Evolutionary conservation across 1,140 invertebrate species (phyloP).

Genomic region (Drosophila kohkoa): DNA sequence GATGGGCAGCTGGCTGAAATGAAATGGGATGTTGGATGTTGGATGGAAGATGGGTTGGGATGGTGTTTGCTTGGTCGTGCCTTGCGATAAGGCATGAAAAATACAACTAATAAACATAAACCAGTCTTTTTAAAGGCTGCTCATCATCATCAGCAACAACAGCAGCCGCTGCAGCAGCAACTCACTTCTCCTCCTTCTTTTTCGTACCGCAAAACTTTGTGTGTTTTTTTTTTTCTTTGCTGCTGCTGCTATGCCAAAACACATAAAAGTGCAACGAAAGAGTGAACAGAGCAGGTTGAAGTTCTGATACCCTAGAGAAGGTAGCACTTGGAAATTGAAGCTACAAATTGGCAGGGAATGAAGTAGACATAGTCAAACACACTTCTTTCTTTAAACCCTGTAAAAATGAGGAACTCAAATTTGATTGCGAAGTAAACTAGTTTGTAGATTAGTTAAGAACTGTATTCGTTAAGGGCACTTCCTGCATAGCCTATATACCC

Average conservation of each 20-base stretch:
- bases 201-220: slow-evolving; percentile 51
- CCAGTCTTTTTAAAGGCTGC: slow-evolving; percentile 81
- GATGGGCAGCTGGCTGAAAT: slow-evolving; percentile 1
- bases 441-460: too few relatives aligned
- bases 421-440: too few relatives aligned
- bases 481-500: too few relatives aligned
- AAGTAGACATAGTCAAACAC: too few relatives aligned
- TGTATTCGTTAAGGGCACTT: too few relatives aligned
- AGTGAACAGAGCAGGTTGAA: slow-evolving; percentile 7
- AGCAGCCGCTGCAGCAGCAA: slow-evolving; percentile 19
- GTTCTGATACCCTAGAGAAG: slow-evolving; percentile 2
- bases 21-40: too few relatives aligned
- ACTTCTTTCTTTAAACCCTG: too few relatives aligned
- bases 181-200: slow-evolving; percentile 38
- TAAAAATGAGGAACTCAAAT: too few relatives aligned
- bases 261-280: slow-evolving; percentile 70
- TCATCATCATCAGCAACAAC: slow-evolving; percentile 63
- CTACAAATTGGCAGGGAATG: too few relatives aligned
- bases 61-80: slow-evolving; percentile 15
- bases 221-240: neutral
- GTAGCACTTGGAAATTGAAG: too few relatives aligned
- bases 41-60: neutral
- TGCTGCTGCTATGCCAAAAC: slow-evolving; percentile 60
- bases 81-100: slow-evolving; percentile 73
- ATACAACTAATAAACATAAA: slow-evolving; percentile 84